Evolutionary conservation across 2,113 vertebrate genomes (phyloP), one percentile per base, ranked within the genome.

Genomic region (Tychaedon coryphoeus): DNA sequence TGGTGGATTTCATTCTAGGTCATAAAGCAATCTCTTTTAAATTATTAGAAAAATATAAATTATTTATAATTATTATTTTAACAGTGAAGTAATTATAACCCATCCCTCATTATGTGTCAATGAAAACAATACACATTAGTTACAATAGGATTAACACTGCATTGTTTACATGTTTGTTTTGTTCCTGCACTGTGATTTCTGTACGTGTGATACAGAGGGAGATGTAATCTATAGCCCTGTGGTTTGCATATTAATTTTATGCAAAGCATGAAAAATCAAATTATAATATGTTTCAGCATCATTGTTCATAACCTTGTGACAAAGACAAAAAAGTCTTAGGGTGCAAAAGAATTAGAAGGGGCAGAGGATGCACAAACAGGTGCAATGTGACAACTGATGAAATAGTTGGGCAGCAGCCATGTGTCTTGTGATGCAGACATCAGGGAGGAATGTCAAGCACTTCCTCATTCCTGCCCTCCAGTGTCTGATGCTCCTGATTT

Each of bases 401-500:
- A 93, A 84, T 26, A 86, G 53, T 65, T 73, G 92, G 75, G 94
- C 94, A 86, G 48, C 67, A 78, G 45, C 61, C 25, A 6, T 20
- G 50, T 76, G 36, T 88, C 87, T 83, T 62, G 74, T 64, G 70
- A 95, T 80, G 60, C 54, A 96, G 80, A 95, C 77, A 67, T 62
- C 90, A 74, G 76, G 74, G 58, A 95, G 71, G 36, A 81, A 34
- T 73, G 78, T 80, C 90, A 91, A 97, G 57, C 48, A 62, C 83
- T 96, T 97, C 19, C 48, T 95, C 74, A 88, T 83, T 84, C 72
- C 72, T 96, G 86, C 72, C 90, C 48, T 91, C 75, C 92, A 92
- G 73, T 67, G 47, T 88, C 80, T 86, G 88, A 90, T 94, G 85
- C 51, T 95, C 93, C 86, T 92, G 91, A 94, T 93, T 97, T 93